Percentiles rank a stretch among this genome's conserved stretches.
Evolutionary conservation across 2,113 vertebrate genomes (phyloP).

Genomic region (Acrocephalus kingi): DNA sequence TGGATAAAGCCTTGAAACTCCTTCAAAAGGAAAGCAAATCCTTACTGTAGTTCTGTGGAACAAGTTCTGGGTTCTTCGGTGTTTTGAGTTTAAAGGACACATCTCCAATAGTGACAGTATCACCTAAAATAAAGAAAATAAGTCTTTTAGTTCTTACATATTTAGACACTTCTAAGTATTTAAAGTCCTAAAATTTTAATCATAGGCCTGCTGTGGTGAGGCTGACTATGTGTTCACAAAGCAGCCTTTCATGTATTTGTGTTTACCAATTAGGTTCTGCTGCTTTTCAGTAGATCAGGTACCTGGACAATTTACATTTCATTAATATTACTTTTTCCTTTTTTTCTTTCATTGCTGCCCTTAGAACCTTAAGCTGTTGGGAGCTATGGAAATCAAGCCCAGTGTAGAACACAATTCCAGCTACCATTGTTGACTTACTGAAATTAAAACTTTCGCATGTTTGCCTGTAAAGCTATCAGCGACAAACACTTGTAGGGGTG

Average conservation of each 20-base stretch:
- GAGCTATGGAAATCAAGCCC: neutral
- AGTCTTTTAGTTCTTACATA: neutral
- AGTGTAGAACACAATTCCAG: neutral
- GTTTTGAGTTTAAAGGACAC: slow-evolving; percentile 87
- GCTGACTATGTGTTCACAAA: neutral
- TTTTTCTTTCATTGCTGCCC: neutral
- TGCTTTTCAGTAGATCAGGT: neutral
- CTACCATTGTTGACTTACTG: neutral
- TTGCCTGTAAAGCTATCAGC: neutral
- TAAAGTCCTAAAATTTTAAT: neutral
- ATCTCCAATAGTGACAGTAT: slow-evolving; percentile 92
- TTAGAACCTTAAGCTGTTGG: neutral
- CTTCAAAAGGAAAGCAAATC: slow-evolving; percentile 12
- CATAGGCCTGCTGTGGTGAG: neutral
- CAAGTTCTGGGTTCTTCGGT: slow-evolving; percentile 90
- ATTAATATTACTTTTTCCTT: neutral
- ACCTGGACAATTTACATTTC: neutral
- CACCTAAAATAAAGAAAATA: slow-evolving; percentile 78
- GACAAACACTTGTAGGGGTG: neutral
- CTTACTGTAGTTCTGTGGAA: slow-evolving; percentile 94
- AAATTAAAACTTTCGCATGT: neutral
- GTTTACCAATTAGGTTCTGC: neutral
- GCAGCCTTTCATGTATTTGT: neutral
- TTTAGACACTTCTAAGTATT: neutral
- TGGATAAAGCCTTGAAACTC: neutral